phyloP scores from a whole-genome alignment of 2,888 invertebrate genomes.

The Cremastobaeus sp. region DNA sequence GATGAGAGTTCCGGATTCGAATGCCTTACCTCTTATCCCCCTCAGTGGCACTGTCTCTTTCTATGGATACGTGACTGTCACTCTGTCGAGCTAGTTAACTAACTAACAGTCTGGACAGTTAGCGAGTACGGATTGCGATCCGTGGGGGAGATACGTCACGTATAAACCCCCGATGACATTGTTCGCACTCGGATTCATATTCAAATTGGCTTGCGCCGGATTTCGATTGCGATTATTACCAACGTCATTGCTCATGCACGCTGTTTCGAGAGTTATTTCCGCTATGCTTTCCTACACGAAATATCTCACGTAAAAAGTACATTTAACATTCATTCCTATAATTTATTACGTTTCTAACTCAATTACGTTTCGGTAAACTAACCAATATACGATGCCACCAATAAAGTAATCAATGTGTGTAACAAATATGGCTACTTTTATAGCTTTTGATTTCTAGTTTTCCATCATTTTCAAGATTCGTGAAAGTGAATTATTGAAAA shows the following conservation, averaged over 20 bases:
- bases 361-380: not conserved
- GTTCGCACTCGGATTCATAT: constrained; percentile 78
- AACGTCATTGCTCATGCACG: constrained; percentile 69
- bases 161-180: constrained; percentile 76
- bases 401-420: no score
- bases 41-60: constrained; percentile 48
- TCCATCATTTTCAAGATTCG: no score
- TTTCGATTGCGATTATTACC: constrained; percentile 76
- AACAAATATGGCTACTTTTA: no score
- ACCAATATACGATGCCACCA: no score
- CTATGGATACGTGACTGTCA: constrained; percentile 75
- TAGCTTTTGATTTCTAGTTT: no score
- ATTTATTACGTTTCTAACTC: no score
- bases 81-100: constrained; percentile 77
- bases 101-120: constrained; percentile 74
- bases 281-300: constrained; percentile 52
- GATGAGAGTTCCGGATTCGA: constrained; percentile 78
- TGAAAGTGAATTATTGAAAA: not conserved
- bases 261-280: constrained; percentile 67
- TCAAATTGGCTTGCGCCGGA: constrained; percentile 75
- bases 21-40: constrained; percentile 68
- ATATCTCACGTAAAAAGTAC: constrained; percentile 38
- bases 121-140: constrained; percentile 74
- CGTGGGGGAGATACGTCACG: constrained; percentile 77
- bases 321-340: constrained; percentile 21